Conservation (phyloP, 2,113 vertebrate genomes). For the Ceuthmochares aereus region DNA sequence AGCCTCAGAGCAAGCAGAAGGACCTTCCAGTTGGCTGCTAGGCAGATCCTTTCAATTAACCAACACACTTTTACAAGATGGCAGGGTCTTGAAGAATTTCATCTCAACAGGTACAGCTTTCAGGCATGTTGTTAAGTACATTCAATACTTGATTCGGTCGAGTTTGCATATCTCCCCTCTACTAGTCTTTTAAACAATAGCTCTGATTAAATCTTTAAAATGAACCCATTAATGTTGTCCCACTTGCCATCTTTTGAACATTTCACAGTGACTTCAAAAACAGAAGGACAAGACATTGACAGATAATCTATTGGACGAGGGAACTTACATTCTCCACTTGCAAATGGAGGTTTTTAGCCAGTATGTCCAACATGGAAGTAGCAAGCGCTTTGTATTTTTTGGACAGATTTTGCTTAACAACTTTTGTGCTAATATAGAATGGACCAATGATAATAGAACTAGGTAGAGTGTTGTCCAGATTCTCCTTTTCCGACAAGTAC, state of each 20-base stretch:
- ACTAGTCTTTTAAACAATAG: background rate
- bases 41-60: background rate
- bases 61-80: background rate
- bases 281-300: background rate
- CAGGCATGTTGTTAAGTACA: background rate
- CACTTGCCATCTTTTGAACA: background rate
- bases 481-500: conserved; percentile 82
- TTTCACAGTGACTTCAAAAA: background rate
- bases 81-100: background rate
- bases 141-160: background rate
- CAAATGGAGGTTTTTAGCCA: conserved; percentile 80
- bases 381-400: conserved; percentile 82
- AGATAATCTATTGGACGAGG: background rate
- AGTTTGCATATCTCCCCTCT: background rate
- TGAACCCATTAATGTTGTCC: background rate
- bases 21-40: background rate
- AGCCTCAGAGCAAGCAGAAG: background rate
- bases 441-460: conserved; percentile 87
- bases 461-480: conserved; percentile 80
- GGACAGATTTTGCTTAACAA: conserved; percentile 80
- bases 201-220: background rate
- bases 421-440: conserved; percentile 81
- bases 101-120: background rate
- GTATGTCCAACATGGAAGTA: conserved; percentile 78
- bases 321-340: conserved; percentile 83